Base-by-base conservation (phyloP, 2,888 invertebrate species). In the Drosophila kanekoi region DNA sequence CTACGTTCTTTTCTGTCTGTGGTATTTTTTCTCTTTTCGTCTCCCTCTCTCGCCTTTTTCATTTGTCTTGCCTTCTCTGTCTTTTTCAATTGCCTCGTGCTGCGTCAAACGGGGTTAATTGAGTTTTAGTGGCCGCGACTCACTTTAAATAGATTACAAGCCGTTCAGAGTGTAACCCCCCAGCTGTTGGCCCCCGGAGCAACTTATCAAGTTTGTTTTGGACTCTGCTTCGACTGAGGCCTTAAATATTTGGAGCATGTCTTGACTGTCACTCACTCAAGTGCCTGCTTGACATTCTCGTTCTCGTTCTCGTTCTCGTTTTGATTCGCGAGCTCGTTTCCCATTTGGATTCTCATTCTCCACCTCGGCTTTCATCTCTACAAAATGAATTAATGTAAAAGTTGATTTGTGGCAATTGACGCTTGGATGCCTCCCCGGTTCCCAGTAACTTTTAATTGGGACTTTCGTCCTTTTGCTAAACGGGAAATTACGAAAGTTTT, bases 41-140 rank as follows among this genome's bases (percentile, higher is more conserved):
- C 53, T 44, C n/a, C 32, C 62, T n/a, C 8, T 56, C 35, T 58
- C 43, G 48, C 2, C 57, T 0, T 33, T 3, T n/a, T 14, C 40
- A 9, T 45, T 28, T 41, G 20, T 23, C 13, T 64, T 43, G 38
- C 62, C 59, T 48, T 61, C 70, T 63, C 70, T 52, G 40, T 65
- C 54, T 43, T 48, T 79, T 77, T 75, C 79, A 83, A 76, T 86
- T 81, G 83, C 84, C 65, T 68, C 23, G 58, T 62, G 77, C 86
- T 53, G 37, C 68, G 71, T 72, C 76, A 77, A 87, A 87, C 77
- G 87, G 79, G 89, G 90, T 89, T 90, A 90, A 90, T 90, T 90
- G 90, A 90, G 90, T 89, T 90, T 89, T 88, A 88, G 88, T 83
- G 78, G 83, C 77, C 81, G 74, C 77, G 82, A 78, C 82, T 87